Evolutionary conservation across 2,797 vertebrate species (phyloP), one percentile per base, ranked within the genome.

Genomic region (Enteromius argenteus): DNA sequence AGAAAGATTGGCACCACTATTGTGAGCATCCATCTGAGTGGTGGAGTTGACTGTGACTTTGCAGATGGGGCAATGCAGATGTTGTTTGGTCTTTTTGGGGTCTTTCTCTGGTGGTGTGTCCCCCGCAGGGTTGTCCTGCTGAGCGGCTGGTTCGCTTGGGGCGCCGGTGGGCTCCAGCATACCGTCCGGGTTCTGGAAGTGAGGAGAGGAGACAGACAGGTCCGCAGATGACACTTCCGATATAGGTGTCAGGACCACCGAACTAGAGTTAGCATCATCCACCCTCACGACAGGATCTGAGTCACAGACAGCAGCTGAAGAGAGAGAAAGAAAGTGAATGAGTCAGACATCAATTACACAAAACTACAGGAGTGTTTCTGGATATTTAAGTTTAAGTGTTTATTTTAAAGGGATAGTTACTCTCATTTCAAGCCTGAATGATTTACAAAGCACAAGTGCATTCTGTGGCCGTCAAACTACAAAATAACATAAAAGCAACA

Each of bases 31-130:
- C 88, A 99, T 92, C 92, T 99, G 98, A 60, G 96, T 98, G 87
- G 94, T 91, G 0, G 98, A 99, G 92, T 99, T 99, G 89, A 99
- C 97, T 0, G 97, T 99, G 93, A 99, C 97, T 94, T 99, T 99
- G 93, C 98, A 99, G 0, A 96, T 96, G 64, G 96, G 95, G 87
- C 98, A 99, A 91, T 98, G 97, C 72, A 99, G 94, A 71, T 94
- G 93, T 84, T 93, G 93, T 82, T 95, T 93, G 91, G 81, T 86
- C 66, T 87, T 86, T 74, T 85, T 86, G 23, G 82, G 66, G n/a
- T 87, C 88, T 39, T 94, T 92, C 56, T 92, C 91, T 37, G 68
- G 84, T 0, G 58, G 46, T 58, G 88, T 64, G 44, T 86, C 88
- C 23, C 32, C 78, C 1, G 49, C 11, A 17, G 72, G 82, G 75